phyloP scores from a whole-genome alignment of 2,113 vertebrate species.

The Nesogale talazaci region DNA sequence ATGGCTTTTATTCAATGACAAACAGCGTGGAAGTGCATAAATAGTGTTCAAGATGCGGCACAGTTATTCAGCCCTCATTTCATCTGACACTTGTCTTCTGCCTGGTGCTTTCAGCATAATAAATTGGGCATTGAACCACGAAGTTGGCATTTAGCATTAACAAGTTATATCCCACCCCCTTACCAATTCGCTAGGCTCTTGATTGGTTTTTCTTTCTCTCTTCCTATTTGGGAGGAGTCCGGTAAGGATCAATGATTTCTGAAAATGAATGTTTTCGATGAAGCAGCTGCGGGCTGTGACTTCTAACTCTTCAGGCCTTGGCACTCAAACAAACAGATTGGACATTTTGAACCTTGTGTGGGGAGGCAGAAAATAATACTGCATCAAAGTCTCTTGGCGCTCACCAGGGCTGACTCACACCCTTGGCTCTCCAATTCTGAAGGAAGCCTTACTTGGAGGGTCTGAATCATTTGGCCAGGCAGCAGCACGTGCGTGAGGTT shows the following conservation, averaged over 20 bases:
- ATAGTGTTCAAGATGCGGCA: neutral
- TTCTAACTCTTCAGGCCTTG: slow-evolving; percentile 64
- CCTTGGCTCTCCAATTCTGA: slow-evolving; percentile 73
- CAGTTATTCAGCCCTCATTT: slow-evolving; percentile 63
- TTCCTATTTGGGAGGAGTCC: slow-evolving; percentile 59
- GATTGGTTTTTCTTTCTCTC: slow-evolving; percentile 60
- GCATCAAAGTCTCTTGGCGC: slow-evolving; percentile 69
- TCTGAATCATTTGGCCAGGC: slow-evolving; percentile 71
- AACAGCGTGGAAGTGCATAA: slow-evolving; percentile 56
- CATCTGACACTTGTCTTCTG: slow-evolving; percentile 57
- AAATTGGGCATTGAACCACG: slow-evolving; percentile 60
- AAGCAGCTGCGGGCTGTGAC: slow-evolving; percentile 48
- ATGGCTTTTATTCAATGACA: slow-evolving; percentile 54
- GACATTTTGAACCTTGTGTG: slow-evolving; percentile 64
- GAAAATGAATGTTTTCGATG: slow-evolving; percentile 79
- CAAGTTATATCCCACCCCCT: slow-evolving; percentile 25
- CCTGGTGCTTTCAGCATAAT: slow-evolving; percentile 38
- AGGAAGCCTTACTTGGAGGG: slow-evolving; percentile 69
- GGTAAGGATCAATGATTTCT: slow-evolving; percentile 77
- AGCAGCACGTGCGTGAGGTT: slow-evolving; percentile 54
- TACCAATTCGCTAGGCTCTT: slow-evolving; percentile 66
- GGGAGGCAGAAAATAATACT: slow-evolving; percentile 69
- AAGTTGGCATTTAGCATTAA: slow-evolving; percentile 69
- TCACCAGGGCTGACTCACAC: slow-evolving; percentile 78
- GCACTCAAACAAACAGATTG: slow-evolving; percentile 70